Percentiles rank a stretch among this genome's conserved stretches.
phyloP scores from a whole-genome alignment of 2,113 vertebrate genomes.

The Phyllostomus hastatus region DNA sequence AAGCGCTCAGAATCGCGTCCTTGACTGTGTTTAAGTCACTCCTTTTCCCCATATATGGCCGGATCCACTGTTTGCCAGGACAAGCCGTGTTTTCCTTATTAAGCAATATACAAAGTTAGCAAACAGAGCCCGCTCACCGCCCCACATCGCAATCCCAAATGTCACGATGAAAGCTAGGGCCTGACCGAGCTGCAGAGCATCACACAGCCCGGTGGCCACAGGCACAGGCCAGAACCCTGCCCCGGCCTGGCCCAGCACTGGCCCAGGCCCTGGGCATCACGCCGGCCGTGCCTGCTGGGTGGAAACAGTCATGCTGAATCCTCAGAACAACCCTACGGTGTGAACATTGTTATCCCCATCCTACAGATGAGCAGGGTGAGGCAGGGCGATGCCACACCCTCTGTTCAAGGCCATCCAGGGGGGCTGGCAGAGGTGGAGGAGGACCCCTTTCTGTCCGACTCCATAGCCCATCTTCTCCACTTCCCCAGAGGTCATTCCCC shows the following conservation, averaged over 20 bases:
- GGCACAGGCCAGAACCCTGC: background rate
- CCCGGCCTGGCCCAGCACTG: background rate
- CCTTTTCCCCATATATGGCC: constrained; percentile 83
- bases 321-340: background rate
- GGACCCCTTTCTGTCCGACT: background rate
- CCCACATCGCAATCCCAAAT: background rate
- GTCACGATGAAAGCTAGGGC: constrained; percentile 2
- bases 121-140: constrained; percentile 74
- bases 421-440: background rate
- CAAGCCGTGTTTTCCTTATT: constrained; percentile 80
- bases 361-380: background rate
- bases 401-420: background rate
- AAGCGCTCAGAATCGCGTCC: constrained; percentile 66
- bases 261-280: background rate
- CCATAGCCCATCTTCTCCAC: background rate
- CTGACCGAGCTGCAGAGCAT: background rate
- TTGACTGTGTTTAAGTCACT: constrained; percentile 69
- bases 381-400: background rate
- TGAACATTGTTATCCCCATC: background rate
- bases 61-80: constrained; percentile 66
- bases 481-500: background rate
- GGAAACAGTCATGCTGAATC: background rate
- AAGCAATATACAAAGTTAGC: constrained; percentile 77
- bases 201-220: fast-evolving
- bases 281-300: background rate